phyloP scores from a whole-genome alignment of 2,113 vertebrate species.

The Hyaena hyaena region DNA sequence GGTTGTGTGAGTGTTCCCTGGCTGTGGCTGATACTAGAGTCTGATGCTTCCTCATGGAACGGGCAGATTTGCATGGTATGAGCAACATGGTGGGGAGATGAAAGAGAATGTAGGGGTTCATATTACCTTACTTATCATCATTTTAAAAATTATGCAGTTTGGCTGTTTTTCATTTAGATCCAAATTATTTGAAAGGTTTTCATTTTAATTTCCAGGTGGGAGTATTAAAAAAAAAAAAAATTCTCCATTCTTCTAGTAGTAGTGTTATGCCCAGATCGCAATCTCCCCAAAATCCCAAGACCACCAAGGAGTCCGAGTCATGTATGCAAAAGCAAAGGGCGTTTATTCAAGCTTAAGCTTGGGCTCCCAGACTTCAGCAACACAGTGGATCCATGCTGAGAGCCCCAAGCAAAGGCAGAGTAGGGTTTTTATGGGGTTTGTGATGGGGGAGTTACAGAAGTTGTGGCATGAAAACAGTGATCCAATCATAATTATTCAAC shows the following conservation, averaged over 20 bases:
- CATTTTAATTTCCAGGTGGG: background rate
- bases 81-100: background rate
- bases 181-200: slow-evolving; percentile 15
- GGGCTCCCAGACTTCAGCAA: too few relatives aligned
- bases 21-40: background rate
- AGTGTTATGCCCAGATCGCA: too few relatives aligned
- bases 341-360: too few relatives aligned
- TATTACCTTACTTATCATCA: background rate
- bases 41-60: background rate
- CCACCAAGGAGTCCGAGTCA: too few relatives aligned
- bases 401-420: too few relatives aligned
- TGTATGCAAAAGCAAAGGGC: too few relatives aligned
- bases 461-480: too few relatives aligned
- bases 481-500: too few relatives aligned
- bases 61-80: background rate
- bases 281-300: too few relatives aligned
- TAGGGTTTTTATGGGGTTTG: too few relatives aligned
- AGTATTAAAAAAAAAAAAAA: background rate
- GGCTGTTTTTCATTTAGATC: background rate
- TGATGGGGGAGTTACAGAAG: too few relatives aligned
- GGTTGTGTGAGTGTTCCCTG: background rate
- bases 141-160: background rate
- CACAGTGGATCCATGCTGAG: too few relatives aligned
- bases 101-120: background rate
- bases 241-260: background rate